Evolutionary conservation across 2,888 invertebrate genomes (phyloP).

Genomic region (Rhodophaea formosa): DNA sequence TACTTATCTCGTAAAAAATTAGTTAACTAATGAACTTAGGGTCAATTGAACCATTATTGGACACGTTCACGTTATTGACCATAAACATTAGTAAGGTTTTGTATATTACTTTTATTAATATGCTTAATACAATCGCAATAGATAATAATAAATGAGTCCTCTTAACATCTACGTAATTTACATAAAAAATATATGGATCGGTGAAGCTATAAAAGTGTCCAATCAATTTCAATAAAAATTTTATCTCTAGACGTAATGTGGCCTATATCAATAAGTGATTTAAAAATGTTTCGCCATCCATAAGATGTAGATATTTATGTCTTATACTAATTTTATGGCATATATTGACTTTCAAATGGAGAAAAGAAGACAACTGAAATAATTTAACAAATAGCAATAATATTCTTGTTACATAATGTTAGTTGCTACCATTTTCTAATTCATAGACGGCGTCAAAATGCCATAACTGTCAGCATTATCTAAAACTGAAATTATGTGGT

Average conservation of each 20-base stretch:
- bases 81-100: too few relatives aligned
- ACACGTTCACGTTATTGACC: too few relatives aligned
- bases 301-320: neutral
- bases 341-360: neutral
- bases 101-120: too few relatives aligned
- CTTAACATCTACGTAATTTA: neutral
- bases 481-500: constrained; percentile 13
- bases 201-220: neutral
- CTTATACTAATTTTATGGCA: neutral
- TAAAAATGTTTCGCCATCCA: too few relatives aligned
- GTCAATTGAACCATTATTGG: too few relatives aligned
- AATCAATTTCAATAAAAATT: neutral
- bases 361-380: neutral
- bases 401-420: neutral
- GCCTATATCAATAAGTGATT: neutral
- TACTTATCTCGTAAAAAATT: too few relatives aligned
- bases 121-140: too few relatives aligned
- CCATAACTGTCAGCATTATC: constrained; percentile 5
- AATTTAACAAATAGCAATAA: neutral
- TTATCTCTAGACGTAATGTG: neutral
- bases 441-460: neutral
- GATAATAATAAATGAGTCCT: too few relatives aligned
- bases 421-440: neutral
- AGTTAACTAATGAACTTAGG: too few relatives aligned
- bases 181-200: neutral